A percentile compares a stretch with the other conserved stretches of the same genome.
Conservation (phyloP, 2,113 vertebrate genomes). For the Himantopus leucocephalus region DNA sequence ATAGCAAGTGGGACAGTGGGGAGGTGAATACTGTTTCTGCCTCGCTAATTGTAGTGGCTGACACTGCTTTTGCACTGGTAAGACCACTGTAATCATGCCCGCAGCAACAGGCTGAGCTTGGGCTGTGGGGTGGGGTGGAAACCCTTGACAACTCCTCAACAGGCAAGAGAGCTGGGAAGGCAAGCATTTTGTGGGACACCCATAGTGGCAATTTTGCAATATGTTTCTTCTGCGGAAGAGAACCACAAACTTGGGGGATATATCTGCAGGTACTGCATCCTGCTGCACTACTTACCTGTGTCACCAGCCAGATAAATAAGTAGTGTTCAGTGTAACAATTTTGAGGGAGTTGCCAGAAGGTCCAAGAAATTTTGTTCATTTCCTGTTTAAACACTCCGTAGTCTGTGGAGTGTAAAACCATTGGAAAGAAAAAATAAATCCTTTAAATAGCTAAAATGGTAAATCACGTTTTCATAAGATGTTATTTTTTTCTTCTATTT, state of each 20-base stretch:
- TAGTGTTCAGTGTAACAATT: too few species aligned
- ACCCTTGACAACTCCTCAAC: neutral
- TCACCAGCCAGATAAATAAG: too few species aligned
- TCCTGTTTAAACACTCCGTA: neutral
- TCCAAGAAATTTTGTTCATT: neutral
- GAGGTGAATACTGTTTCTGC: neutral
- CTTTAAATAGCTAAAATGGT: neutral
- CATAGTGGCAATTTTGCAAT: neutral
- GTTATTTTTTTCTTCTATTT: neutral
- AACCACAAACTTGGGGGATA: neutral
- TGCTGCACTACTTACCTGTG: neutral
- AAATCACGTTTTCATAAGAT: neutral
- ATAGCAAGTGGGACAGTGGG: fast-evolving
- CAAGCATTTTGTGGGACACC: neutral
- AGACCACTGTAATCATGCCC: neutral
- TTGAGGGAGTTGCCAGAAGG: neutral
- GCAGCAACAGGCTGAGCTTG: neutral
- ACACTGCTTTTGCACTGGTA: neutral
- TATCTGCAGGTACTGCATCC: neutral
- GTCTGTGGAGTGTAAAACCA: neutral
- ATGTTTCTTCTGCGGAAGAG: neutral
- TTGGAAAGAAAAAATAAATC: neutral
- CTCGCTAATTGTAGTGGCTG: neutral
- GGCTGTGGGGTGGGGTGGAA: neutral
- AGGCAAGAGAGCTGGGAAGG: neutral